Evolutionary conservation across 2,888 invertebrate species (phyloP).

Genomic region (Heterodera filipjevi): DNA sequence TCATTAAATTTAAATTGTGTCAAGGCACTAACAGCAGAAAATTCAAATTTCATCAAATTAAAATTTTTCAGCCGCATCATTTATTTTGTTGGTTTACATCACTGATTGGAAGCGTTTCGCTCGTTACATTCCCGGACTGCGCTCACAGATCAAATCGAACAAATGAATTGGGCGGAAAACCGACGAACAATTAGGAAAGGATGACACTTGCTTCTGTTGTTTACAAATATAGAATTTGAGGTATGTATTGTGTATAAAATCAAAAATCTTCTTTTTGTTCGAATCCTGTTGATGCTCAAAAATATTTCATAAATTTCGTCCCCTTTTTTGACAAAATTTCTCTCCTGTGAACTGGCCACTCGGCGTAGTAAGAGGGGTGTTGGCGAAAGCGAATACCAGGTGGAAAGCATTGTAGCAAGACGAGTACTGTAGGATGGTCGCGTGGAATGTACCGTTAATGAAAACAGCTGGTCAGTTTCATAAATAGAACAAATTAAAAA

Average conservation of each 20-base stretch:
- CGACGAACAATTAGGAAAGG: neutral
- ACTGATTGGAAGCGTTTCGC: conserved; percentile 21
- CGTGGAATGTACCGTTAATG: conserved; percentile 26
- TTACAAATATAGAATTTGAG: neutral
- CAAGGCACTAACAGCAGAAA: too few relatives aligned
- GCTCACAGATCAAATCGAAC: neutral
- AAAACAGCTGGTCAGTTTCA: conserved; percentile 27
- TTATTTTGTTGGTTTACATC: conserved; percentile 25
- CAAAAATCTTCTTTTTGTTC: neutral
- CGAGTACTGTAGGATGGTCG: conserved; percentile 6
- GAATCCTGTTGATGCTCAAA: too few relatives aligned
- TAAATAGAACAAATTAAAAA: too few relatives aligned
- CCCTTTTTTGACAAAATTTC: too few relatives aligned
- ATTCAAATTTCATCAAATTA: too few relatives aligned
- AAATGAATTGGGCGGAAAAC: neutral
- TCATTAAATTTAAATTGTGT: too few relatives aligned
- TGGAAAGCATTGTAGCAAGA: conserved; percentile 21
- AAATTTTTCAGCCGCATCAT: conserved; percentile 19
- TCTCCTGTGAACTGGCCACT: neutral
- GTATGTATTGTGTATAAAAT: neutral
- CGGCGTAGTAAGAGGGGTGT: neutral
- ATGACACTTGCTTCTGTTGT: neutral
- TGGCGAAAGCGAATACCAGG: conserved; percentile 1
- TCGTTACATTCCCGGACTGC: conserved; percentile 6
- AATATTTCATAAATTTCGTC: neutral